phyloP scores from a whole-genome alignment of 2,113 vertebrate species.

The Piprites chloris region DNA sequence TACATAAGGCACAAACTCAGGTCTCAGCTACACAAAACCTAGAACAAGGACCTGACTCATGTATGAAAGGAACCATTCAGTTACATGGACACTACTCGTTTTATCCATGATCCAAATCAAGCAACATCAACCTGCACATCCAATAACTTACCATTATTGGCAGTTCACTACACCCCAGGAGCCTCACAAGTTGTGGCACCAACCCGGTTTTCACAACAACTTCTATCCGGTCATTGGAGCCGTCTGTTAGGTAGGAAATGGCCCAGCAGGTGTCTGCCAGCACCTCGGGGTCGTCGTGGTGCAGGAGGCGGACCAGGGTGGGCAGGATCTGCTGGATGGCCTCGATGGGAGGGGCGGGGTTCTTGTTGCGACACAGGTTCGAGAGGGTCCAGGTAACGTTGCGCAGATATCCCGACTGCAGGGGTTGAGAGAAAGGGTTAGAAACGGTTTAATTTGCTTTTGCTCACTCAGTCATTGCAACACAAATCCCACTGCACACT shows the following conservation, averaged over 20 bases:
- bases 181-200: slow-evolving; percentile 85
- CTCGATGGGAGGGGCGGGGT: slow-evolving; percentile 87
- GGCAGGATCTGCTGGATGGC: slow-evolving; percentile 89
- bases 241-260: slow-evolving; percentile 88
- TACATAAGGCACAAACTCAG: neutral
- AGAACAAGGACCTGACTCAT: neutral
- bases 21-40: neutral
- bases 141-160: slow-evolving; percentile 81
- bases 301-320: slow-evolving; percentile 79
- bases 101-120: neutral
- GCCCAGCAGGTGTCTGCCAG: slow-evolving; percentile 92
- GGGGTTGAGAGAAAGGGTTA: neutral
- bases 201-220: slow-evolving; percentile 86
- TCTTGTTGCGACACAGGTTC: slow-evolving; percentile 98
- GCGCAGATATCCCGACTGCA: slow-evolving; percentile 86
- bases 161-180: slow-evolving; percentile 80
- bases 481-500: slow-evolving; percentile 50
- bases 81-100: neutral
- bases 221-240: slow-evolving; percentile 90
- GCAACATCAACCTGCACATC: neutral
- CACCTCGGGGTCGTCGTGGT: slow-evolving; percentile 82
- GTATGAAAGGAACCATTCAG: neutral
- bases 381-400: slow-evolving; percentile 96
- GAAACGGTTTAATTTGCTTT: neutral
- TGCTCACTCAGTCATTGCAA: neutral